Percentiles rank a stretch among this genome's conserved stretches.
These are phyloP conservation scores for Notamacropus eugenii DNA, from an alignment of 2,797 vertebrate species.

Conservation along the genomic window DNA sequence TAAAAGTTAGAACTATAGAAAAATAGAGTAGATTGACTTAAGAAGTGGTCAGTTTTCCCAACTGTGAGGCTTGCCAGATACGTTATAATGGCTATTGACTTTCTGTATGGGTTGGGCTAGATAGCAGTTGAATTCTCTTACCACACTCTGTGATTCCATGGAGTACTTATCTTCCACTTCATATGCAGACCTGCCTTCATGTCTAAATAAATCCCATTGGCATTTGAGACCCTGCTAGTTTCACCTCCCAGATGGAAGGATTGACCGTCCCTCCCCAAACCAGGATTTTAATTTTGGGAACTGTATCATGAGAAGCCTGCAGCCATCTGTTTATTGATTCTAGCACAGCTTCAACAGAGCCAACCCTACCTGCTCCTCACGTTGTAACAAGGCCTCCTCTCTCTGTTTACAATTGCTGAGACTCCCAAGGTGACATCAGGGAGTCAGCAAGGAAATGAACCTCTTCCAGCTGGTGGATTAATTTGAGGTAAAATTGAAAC, in stretches of 20 bases:
- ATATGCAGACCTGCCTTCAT: neutral
- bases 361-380: conserved; percentile 53
- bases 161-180: neutral
- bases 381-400: conserved; percentile 65
- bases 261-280: neutral
- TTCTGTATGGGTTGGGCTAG: neutral
- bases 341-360: conserved; percentile 47
- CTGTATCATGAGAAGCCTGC: conserved; percentile 8
- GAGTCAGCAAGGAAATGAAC: conserved; percentile 79
- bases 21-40: neutral
- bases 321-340: conserved; percentile 26
- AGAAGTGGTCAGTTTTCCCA: neutral
- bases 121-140: neutral
- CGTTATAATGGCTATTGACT: neutral
- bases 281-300: neutral
- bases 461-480: conserved; percentile 64
- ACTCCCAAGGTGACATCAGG: conserved; percentile 65
- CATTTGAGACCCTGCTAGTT: neutral
- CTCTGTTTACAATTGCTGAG: conserved; percentile 76
- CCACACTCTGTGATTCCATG: neutral
- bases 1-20: neutral
- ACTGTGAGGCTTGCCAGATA: neutral
- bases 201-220: neutral
- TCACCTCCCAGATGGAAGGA: neutral
- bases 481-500: conserved; percentile 36